Evolutionary conservation across 1,140 invertebrate genomes (phyloP).

Genomic region (Saccostrea glomerata): DNA sequence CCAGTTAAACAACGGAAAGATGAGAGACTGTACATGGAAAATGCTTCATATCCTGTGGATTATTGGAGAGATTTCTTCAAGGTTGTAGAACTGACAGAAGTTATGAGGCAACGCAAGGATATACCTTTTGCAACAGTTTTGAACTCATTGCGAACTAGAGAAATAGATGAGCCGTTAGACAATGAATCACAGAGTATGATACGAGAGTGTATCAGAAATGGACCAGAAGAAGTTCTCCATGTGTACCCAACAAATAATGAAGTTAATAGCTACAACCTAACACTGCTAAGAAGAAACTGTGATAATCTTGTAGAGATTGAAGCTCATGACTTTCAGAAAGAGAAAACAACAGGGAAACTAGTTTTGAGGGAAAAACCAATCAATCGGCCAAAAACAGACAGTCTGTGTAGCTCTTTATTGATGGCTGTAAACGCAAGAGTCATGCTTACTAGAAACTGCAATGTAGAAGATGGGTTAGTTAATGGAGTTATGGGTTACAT

Average conservation of each 20-base stretch:
- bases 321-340: slow-evolving; percentile 27
- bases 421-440: slow-evolving; percentile 9
- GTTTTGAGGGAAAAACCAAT: neutral
- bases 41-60: neutral
- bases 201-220: slow-evolving; percentile 19
- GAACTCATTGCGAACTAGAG: slow-evolving; percentile 6
- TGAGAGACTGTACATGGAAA: slow-evolving; percentile 17
- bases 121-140: slow-evolving; percentile 15
- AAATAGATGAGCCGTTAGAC: neutral
- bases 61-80: slow-evolving; percentile 33
- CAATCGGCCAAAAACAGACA: neutral
- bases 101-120: slow-evolving; percentile 40
- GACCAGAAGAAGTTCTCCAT: neutral
- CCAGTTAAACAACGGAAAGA: neutral
- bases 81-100: slow-evolving; percentile 39
- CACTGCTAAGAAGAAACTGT: neutral
- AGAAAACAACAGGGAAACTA: slow-evolving; percentile 36
- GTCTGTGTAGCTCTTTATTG: neutral
- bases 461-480: slow-evolving; percentile 49
- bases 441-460: slow-evolving; percentile 13
- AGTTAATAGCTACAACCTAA: slow-evolving; percentile 22
- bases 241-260: slow-evolving; percentile 40
- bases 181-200: neutral
- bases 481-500: slow-evolving; percentile 47
- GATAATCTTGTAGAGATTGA: neutral